Evolutionary conservation across 2,113 vertebrate species (phyloP), one percentile per base, ranked within the genome.

Genomic region (Gobius niger): DNA sequence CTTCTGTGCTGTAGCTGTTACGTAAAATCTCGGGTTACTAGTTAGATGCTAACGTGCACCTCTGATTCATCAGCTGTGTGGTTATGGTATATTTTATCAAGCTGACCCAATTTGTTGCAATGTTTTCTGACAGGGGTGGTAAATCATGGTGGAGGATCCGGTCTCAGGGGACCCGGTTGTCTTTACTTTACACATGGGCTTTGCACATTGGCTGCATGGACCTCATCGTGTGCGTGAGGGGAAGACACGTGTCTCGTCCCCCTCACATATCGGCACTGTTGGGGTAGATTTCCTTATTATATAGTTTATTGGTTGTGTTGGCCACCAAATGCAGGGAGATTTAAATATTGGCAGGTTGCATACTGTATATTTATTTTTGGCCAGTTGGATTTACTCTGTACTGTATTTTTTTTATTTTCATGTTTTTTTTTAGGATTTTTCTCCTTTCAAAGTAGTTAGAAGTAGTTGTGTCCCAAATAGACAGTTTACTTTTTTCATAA

Each of bases 81-180:
- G 47, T 71, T 75, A 65, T 67, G 63, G 63, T 82, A 56, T 74
- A 75, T 87, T 88, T 88, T 63, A 86, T 88, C 80, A 84, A 46
- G 68, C 53, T 83, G 88, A 82, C 88, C 90, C 87, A 89, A 65
- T 86, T 89, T 81, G 76, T 54, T 77, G 76, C 75, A 56, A 77
- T 69, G 77, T 66, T 70, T 47, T 82, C 49, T 87, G 86, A 87
- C 84, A 86, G 61, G 51, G 76, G 64, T 75, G 53, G 65, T 88
- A 89, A 89, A 88, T 91, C 89, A 90, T 76, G 49, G 66, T 67
- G 62, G 75, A 85, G 65, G 79, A 78, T 71, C 3, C 24, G 51
- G 19, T 81, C 83, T 80, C 86, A 47, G 15, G 78, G 82, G 85
- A 82, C 18, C 53, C 69, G 47, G 47, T 72, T 76, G 86, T 78